Evolutionary conservation across 2,888 invertebrate genomes (phyloP), one percentile per base, ranked within the genome.

Genomic region (Tetramorium bicarinatum): DNA sequence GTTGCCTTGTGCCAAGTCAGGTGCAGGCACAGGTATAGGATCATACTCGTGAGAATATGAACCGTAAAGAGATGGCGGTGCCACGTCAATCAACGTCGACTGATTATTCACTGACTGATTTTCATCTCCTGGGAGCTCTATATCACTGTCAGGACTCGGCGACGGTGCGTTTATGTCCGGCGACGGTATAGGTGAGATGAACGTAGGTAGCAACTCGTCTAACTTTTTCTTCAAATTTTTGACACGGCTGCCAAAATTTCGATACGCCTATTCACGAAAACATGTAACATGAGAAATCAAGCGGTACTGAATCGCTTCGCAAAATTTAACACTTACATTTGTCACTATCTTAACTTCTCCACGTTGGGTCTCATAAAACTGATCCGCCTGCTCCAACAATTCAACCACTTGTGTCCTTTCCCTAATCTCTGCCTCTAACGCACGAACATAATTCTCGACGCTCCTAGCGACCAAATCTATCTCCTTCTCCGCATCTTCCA

Each of bases 271-370:
- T 21, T 94, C 90, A 83, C 9, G 25, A 86, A 77, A 38, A 59
- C 15, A 77, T 29, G 3, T 34, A 56, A 21, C 59, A 59, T 59
- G 15, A 77, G 3, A 69, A 71, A 44, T 9, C 0, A 52, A 34
- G 11, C 3, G 11, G 8, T 61, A 54, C 29, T 3, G 7, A 9
- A 75, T 29, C 15, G 0, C 38, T 62, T 54, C 9, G 13, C 7
- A 69, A 56, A 41, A 15, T 72, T 13, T 47, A 11, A 38, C 74
- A 96, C 97, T 97, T 95, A 99, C 99, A 96, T 98, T 98, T 84
- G 98, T 98, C 41, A 99, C 99, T 86, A 99, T 97, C 96, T 98
- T 99, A 18, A 99, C 99, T 95, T 99, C 99, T 8, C 98, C 97
- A 85, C 97, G 96, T 94, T 99, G 99, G 25, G 97, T 97, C 59